A percentile compares a stretch with the other conserved stretches of the same genome.
phyloP scores from a whole-genome alignment of 2,888 invertebrate species.

The Gortyna flavago region DNA sequence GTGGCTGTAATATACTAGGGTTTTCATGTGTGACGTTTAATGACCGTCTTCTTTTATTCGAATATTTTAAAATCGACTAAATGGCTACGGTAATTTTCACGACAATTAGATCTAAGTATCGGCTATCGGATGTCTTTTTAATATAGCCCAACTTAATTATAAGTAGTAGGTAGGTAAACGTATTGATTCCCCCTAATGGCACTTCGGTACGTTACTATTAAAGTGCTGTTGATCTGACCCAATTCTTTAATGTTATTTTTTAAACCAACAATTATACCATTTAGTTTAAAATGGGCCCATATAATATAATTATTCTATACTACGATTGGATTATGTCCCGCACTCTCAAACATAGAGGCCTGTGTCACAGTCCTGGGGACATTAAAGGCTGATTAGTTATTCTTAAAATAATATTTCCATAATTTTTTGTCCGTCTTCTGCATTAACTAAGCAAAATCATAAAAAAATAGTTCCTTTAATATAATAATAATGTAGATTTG shows the following conservation, averaged over 20 bases:
- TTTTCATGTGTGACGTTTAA: conserved; percentile 42
- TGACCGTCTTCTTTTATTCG: conserved; percentile 33
- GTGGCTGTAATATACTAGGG: conserved; percentile 27
- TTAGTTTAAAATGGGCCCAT: neutral
- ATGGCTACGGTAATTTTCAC: conserved; percentile 4
- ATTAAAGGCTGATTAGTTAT: neutral
- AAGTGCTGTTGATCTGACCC: conserved; percentile 30
- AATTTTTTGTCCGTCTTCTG: neutral
- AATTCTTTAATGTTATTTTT: conserved; percentile 14
- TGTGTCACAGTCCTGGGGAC: no score
- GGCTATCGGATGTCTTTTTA: neutral
- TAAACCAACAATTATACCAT: conserved; percentile 6
- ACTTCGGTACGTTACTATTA: conserved; percentile 9
- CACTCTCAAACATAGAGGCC: no score
- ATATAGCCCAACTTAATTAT: neutral
- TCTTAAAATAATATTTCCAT: neutral
- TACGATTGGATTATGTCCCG: no score
- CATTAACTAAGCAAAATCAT: no score
- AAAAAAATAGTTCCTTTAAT: neutral
- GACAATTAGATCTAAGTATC: conserved; percentile 9
- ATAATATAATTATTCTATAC: neutral
- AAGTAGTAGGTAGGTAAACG: neutral
- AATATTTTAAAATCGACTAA: conserved; percentile 28
- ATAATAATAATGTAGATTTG: conserved; percentile 8
- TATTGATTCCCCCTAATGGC: conserved; percentile 20